Percentiles rank a stretch among this genome's conserved stretches.
Evolutionary conservation across 2,888 invertebrate genomes (phyloP).

Genomic region (Sminthurinus aureus): DNA sequence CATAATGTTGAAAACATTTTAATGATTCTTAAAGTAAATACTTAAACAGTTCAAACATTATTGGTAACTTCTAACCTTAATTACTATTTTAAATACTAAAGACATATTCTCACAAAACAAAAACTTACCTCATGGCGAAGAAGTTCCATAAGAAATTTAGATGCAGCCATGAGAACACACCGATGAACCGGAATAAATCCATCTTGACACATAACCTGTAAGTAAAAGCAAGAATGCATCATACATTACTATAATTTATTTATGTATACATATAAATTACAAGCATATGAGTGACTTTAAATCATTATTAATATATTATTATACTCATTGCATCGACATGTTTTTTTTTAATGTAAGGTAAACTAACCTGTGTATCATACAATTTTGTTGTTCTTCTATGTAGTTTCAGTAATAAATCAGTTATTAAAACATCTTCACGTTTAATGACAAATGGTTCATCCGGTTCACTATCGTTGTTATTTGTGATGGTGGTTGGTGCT

Average conservation of each 20-base stretch:
- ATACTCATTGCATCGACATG: too few relatives aligned
- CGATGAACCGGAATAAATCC: conserved; percentile 52
- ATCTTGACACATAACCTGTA: conserved; percentile 46
- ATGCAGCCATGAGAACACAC: conserved; percentile 48
- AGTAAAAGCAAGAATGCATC: neutral
- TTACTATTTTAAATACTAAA: too few relatives aligned
- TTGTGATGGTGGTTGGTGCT: neutral
- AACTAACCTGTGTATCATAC: conserved; percentile 39
- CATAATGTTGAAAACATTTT: neutral
- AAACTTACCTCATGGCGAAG: conserved; percentile 41
- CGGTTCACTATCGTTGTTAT: neutral
- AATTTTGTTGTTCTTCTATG: conserved; percentile 36
- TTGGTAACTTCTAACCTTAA: too few relatives aligned
- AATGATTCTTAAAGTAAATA: too few relatives aligned
- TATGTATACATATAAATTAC: too few relatives aligned
- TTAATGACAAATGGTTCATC: conserved; percentile 21
- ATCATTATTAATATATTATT: too few relatives aligned
- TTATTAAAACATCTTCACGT: conserved; percentile 30
- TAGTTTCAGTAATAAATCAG: conserved; percentile 33
- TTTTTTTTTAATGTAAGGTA: too few relatives aligned
- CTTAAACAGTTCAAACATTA: too few relatives aligned
- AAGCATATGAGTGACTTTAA: too few relatives aligned
- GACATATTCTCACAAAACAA: too few relatives aligned
- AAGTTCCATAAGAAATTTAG: conserved; percentile 43
- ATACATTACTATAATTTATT: neutral